These are phyloP conservation scores for Micromussa lordhowensis DNA, from an alignment of 92 coral and sea anemone genomes.

Conservation along the genomic window DNA sequence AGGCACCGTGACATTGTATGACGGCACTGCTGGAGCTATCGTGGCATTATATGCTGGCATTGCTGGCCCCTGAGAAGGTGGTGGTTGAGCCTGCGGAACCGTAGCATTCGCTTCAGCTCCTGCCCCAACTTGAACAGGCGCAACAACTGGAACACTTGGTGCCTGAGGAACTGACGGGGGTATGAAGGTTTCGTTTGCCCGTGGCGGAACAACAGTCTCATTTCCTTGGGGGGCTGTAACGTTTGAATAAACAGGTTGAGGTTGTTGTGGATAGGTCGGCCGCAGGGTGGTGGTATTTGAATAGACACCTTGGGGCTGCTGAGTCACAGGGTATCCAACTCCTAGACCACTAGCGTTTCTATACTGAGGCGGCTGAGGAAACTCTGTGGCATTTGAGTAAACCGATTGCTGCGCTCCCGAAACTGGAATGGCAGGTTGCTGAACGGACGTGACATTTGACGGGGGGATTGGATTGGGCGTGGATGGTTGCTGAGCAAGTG, in stretches of 20 bases:
- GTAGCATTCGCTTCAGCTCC: constrained; percentile 23
- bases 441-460: neutral
- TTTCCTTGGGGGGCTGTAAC: neutral
- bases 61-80: constrained; percentile 21
- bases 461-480: neutral
- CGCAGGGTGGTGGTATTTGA: constrained; percentile 3
- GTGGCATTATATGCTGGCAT: constrained; percentile 28
- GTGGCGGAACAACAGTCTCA: neutral
- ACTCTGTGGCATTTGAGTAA: constrained; percentile 16
- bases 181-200: constrained; percentile 1
- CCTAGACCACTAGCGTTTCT: constrained; percentile 14
- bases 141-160: neutral
- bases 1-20: constrained; percentile 12
- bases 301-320: neutral
- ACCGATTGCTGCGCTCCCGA: constrained; percentile 13
- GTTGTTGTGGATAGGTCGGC: constrained; percentile 9
- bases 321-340: neutral
- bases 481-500: constrained; percentile 15
- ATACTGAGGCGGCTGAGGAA: constrained; percentile 30
- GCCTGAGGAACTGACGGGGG: neutral
- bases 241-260: constrained; percentile 4
- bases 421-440: constrained; percentile 25
- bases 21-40: constrained; percentile 21
- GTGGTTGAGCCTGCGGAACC: constrained; percentile 28
- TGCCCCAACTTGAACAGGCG: constrained; percentile 1